Evolutionary conservation across 2,888 invertebrate species (phyloP), one percentile per base, ranked within the genome.

Genomic region (Cecidostiba fungosa): DNA sequence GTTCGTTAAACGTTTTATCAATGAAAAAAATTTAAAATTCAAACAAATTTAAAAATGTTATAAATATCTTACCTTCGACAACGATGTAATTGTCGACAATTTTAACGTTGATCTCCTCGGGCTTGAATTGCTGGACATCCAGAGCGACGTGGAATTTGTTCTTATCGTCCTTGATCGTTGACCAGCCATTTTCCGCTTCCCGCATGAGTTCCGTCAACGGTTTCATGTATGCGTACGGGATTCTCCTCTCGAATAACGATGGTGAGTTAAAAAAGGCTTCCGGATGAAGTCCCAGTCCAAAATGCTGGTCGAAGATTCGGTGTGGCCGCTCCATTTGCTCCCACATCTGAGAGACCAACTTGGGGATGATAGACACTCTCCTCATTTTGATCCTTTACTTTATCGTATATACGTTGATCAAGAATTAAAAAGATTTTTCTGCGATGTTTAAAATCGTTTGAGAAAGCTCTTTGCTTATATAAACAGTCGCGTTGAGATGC

Each of bases 311-410:
- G 88, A 97, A 91, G 73, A 97, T 95, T 59, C 96, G 95, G 77
- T 96, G 96, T 16, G 97, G 96, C 88, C 96, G 95, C 69, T 95
- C 96, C 92, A 95, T 95, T 91, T 97, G 97, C 91, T 97, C 97
- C 97, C 97, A 97, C 97, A 97, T 97, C 92, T 97, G 97, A 88
- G 97, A 96, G 94, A 96, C 97, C 93, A 97, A 94, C 93, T 97
- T 94, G 87, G 97, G 97, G 89, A 97, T 96, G 93, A 97, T 94
- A 92, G 97, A 97, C 97, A 97, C 97, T 94, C 95, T 88, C 12
- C 85, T 78, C 85, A 85, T 85, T 26, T 62, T 85, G n/a, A n/a
- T 50, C 0, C 19, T 5, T 16, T 50, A 50, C 4, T 50, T 16
- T 16, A 10, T 16, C 16, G 16, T 50, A 10, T 50, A 16, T n/a